phyloP scores from a whole-genome alignment of 2,888 invertebrate genomes.

The Erynnis tages region DNA sequence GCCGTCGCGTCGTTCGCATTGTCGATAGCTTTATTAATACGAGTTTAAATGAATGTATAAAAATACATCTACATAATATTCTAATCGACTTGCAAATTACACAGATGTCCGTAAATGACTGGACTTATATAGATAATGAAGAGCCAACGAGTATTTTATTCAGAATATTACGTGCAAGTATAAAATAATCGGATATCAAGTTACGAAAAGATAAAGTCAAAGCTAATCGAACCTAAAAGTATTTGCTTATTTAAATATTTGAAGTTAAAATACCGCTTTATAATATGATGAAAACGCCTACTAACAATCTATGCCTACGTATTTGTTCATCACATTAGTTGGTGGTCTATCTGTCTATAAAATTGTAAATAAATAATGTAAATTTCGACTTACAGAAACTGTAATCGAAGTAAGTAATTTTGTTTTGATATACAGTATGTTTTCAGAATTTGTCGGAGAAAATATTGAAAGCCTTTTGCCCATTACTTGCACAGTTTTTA shows the following conservation, averaged over 20 bases:
- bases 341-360: no score
- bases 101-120: constrained; percentile 21
- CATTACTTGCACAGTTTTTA: no score
- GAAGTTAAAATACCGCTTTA: not conserved
- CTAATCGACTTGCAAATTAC: constrained; percentile 24
- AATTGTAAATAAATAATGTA: no score
- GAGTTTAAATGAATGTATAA: constrained; percentile 3
- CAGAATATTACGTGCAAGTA: constrained; percentile 3
- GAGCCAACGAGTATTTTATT: constrained; percentile 12
- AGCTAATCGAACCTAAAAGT: not conserved
- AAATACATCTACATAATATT: constrained; percentile 18
- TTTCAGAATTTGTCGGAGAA: no score
- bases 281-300: not conserved
- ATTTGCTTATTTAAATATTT: not conserved
- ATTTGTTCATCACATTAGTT: no score
- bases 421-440: no score
- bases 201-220: constrained; percentile 4
- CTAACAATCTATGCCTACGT: no score
- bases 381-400: no score
- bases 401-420: no score
- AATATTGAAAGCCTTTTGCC: no score
- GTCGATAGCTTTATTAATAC: constrained; percentile 13
- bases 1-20: not conserved
- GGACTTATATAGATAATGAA: constrained; percentile 13
- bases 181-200: constrained; percentile 16